These are phyloP conservation scores for Nomada flava DNA, from an alignment of 2,888 invertebrate genomes.

Conservation along the genomic window DNA sequence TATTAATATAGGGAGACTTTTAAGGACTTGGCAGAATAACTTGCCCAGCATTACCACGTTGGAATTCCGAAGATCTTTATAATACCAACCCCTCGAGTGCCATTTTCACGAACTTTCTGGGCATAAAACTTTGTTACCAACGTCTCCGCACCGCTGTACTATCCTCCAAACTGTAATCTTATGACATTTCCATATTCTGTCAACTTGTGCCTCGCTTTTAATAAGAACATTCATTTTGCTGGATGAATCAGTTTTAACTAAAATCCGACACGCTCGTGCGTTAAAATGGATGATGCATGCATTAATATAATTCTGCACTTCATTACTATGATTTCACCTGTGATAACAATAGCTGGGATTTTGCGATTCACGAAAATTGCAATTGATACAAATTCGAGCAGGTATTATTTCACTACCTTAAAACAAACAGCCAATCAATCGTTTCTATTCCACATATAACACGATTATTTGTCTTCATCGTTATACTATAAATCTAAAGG, in stretches of 20 bases:
- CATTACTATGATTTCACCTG: background rate
- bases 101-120: slow-evolving; percentile 15
- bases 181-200: slow-evolving; percentile 8
- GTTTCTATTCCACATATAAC: too few species aligned
- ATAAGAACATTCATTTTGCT: background rate
- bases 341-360: background rate
- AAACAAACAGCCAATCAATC: background rate
- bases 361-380: background rate
- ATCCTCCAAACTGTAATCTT: slow-evolving; percentile 12
- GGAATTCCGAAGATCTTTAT: background rate
- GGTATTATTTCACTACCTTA: background rate
- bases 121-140: slow-evolving; percentile 28
- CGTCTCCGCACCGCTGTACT: background rate
- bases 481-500: too few species aligned
- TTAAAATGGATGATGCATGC: background rate
- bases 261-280: background rate
- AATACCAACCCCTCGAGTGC: background rate
- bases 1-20: background rate
- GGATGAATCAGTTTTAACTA: background rate
- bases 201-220: background rate
- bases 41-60: background rate
- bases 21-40: background rate
- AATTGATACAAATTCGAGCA: background rate
- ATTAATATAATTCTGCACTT: background rate
- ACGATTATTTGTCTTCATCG: too few species aligned